Base-by-base conservation (phyloP, 2,113 vertebrate genomes). In the Eulacestoma nigropectus region DNA sequence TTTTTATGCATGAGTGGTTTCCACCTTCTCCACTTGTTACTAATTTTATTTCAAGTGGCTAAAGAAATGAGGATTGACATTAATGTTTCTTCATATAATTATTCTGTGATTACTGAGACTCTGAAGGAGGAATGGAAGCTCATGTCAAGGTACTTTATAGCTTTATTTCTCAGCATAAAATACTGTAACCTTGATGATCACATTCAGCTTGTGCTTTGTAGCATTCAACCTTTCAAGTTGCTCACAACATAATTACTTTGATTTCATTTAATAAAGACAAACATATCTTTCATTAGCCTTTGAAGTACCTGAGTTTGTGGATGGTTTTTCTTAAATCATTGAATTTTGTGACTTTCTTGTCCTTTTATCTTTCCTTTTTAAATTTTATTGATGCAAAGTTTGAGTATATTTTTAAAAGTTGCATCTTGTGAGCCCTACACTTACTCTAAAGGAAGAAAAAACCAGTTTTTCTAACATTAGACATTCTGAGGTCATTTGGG, bases 41-140 rank as follows among this genome's bases (percentile, higher is more conserved):
- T 90, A 21, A 37, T 89, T 94, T 93, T 90, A 73, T 80, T 92
- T 90, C 6, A 2, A 4, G 5, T 69, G 83, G 50, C 63, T 88
- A 63, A 92, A 93, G 82, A 86, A 94, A 96, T 70, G 35, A 95
- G 18, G 74, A 91, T 90, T 94, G 95, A 77, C 82, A 15, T 63
- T 93, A 94, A 69, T 62, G 69, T 59, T 84, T 95, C 63, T 85
- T 93, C 70, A 74, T 68, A 69, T 60, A 91, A 93, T 95, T 93
- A 79, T 62, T 74, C 57, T 85, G 50, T 93, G 87, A 95, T 93
- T 94, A 89, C 82, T 93, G 78, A 79, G 90, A 52, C 55, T 53
- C 56, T 85, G 81, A 94, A 74, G 87, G 82, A 91, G 84, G 87
- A 33, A 64, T 87, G 46, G 70, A 84, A 75, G 55, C 46, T 94